A percentile compares a stretch with the other conserved stretches of the same genome.
Evolutionary conservation across 2,797 vertebrate species (phyloP).

Genomic region (Gobionotothen gibberifrons): DNA sequence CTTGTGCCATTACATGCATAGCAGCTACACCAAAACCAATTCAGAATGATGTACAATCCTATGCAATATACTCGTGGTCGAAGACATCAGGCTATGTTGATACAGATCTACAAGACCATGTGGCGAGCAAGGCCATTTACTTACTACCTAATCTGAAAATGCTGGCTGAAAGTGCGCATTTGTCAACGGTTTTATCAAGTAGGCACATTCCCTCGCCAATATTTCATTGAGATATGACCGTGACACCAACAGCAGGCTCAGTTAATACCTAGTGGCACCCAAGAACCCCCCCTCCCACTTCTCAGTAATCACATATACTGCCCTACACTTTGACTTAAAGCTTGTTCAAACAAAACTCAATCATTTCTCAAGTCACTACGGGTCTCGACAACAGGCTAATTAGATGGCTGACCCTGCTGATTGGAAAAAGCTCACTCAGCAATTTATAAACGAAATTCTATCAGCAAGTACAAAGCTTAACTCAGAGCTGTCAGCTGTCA

Average conservation of each 20-base stretch:
- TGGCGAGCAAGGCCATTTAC: slow-evolving; percentile 22
- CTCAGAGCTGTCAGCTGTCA: slow-evolving; percentile 49
- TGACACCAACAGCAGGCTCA: slow-evolving; percentile 32
- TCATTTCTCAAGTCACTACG: slow-evolving; percentile 60
- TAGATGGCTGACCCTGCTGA: slow-evolving; percentile 65
- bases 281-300: slow-evolving; percentile 1
- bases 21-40: background rate
- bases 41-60: slow-evolving; percentile 28
- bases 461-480: slow-evolving; percentile 48
- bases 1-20: background rate
- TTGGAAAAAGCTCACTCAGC: slow-evolving; percentile 58
- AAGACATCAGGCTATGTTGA: slow-evolving; percentile 6
- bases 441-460: slow-evolving; percentile 58
- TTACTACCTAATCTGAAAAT: slow-evolving; percentile 53
- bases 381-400: slow-evolving; percentile 63
- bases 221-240: slow-evolving; percentile 59
- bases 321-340: slow-evolving; percentile 46
- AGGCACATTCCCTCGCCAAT: slow-evolving; percentile 28
- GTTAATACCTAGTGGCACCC: slow-evolving; percentile 24
- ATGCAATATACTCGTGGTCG: slow-evolving; percentile 10
- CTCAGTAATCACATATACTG: slow-evolving; percentile 31
- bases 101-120: slow-evolving; percentile 46
- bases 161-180: slow-evolving; percentile 27
- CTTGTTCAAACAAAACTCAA: slow-evolving; percentile 61
- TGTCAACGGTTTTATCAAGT: slow-evolving; percentile 50